These are phyloP conservation scores for Megalopta genalis DNA, from an alignment of 1,140 invertebrate genomes.

Conservation along the genomic window DNA sequence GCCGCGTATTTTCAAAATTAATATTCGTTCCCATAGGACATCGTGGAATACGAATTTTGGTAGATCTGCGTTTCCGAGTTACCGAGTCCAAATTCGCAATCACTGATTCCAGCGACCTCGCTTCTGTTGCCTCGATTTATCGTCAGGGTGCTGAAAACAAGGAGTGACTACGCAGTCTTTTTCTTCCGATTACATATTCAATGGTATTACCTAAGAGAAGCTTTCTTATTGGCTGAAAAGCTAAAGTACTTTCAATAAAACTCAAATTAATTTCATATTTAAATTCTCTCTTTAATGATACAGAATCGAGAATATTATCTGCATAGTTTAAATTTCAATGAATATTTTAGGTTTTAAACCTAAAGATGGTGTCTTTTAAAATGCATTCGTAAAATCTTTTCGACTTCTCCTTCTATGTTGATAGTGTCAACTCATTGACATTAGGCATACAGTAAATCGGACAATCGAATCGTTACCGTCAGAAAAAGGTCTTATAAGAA, in stretches of 20 bases:
- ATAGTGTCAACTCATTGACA: not conserved
- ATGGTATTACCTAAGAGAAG: no score
- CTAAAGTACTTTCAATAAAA: no score
- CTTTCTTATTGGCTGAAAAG: no score
- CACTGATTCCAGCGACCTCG: not conserved
- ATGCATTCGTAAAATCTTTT: not conserved
- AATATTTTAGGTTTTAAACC: no score
- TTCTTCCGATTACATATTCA: no score
- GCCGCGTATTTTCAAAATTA: conserved; percentile 3
- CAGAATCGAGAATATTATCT: no score
- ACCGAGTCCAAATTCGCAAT: not conserved
- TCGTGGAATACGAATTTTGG: not conserved
- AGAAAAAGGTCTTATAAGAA: not conserved
- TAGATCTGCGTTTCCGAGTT: not conserved
- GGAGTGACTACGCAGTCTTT: no score
- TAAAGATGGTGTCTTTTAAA: no score
- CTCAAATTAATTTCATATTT: no score
- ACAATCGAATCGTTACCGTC: not conserved
- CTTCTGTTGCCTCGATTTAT: not conserved
- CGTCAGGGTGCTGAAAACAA: not conserved
- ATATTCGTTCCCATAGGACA: not conserved
- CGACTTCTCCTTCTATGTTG: not conserved
- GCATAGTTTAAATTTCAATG: no score
- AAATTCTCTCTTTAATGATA: no score
- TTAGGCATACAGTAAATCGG: no score